phyloP scores from a whole-genome alignment of 2,113 vertebrate species.

The Gasterosteus nipponicus region DNA sequence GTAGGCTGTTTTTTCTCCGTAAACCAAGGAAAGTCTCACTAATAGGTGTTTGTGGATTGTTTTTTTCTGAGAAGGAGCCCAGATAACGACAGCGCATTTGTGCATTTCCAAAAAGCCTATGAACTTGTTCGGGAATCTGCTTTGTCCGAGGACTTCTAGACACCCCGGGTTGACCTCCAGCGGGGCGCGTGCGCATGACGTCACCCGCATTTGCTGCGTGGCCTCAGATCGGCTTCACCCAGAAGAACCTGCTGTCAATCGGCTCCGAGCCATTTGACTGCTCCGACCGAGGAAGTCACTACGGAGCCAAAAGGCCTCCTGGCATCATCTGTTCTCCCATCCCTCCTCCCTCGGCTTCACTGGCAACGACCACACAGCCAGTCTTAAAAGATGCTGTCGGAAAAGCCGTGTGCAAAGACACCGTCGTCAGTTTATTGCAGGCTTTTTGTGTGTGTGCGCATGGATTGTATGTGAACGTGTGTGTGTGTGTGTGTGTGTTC shows the following conservation, averaged over 20 bases:
- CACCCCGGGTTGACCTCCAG: not conserved
- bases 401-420: not conserved
- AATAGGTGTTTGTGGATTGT: too few species aligned
- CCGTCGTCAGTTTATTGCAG: conserved; percentile 29
- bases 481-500: conserved; percentile 5
- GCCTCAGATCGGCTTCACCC: conserved; percentile 1
- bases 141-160: conserved; percentile 14
- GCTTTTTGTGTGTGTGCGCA: conserved; percentile 1
- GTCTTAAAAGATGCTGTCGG: conserved; percentile 16
- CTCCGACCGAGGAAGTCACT: conserved; percentile 45
- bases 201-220: conserved; percentile 1
- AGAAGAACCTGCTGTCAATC: conserved; percentile 23
- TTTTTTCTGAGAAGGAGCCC: not conserved
- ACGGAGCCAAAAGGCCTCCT: conserved; percentile 47
- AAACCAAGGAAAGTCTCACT: too few species aligned
- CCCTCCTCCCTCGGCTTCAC: conserved; percentile 43
- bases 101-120: conserved; percentile 4
- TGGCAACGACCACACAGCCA: conserved; percentile 28
- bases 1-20: not conserved
- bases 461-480: not conserved
- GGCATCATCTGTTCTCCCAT: conserved; percentile 60
- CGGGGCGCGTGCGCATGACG: not conserved
- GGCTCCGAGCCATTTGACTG: conserved; percentile 34
- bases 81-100: conserved; percentile 8
- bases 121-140: not conserved